Evolutionary conservation across 2,888 invertebrate species (phyloP).

Genomic region (Luperina nickerlii): DNA sequence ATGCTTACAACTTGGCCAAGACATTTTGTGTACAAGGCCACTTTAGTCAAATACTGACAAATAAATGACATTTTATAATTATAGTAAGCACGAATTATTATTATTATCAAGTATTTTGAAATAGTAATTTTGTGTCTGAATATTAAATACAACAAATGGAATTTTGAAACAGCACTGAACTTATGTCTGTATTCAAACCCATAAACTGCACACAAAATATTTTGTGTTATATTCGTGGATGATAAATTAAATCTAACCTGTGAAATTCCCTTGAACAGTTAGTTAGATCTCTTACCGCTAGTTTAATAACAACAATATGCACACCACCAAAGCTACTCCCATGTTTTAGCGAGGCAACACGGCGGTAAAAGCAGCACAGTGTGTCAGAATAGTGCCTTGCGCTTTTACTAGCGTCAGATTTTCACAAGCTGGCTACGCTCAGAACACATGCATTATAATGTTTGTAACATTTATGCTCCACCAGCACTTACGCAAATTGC

Average conservation of each 20-base stretch:
- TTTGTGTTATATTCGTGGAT: neutral
- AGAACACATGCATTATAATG: neutral
- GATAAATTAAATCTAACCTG: neutral
- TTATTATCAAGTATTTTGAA: constrained; percentile 15
- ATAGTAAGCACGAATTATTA: constrained; percentile 14
- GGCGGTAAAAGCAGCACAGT: neutral
- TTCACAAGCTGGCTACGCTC: neutral
- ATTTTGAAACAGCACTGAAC: neutral
- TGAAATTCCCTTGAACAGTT: constrained; percentile 3
- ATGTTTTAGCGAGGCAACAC: neutral
- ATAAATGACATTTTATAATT: constrained; percentile 49
- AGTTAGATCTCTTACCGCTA: neutral
- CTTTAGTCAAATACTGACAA: constrained; percentile 34
- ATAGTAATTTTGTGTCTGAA: constrained; percentile 3
- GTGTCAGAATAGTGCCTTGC: neutral
- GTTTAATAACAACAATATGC: neutral
- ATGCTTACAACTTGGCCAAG: neutral
- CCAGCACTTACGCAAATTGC: neutral
- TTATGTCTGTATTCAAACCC: neutral
- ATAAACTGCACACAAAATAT: neutral
- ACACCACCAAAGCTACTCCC: neutral
- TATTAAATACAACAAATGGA: neutral
- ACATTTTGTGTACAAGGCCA: neutral
- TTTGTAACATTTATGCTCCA: neutral
- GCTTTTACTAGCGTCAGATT: neutral